Evolutionary conservation across 2,888 invertebrate species (phyloP), one percentile per base, ranked within the genome.

Genomic region (Amphipoea oculea): DNA sequence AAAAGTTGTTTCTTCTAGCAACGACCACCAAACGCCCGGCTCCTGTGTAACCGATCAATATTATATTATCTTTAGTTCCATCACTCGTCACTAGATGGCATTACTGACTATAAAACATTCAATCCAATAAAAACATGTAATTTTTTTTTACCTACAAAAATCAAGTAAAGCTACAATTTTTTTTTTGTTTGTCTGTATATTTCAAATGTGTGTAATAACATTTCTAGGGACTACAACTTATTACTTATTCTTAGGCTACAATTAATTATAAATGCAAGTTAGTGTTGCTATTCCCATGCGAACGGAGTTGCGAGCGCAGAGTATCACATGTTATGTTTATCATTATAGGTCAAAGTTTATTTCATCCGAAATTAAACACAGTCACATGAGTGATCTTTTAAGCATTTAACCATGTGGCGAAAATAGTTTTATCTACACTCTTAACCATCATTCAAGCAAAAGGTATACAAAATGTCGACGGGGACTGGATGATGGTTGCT

Each of bases 401-500:
- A 40, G 2, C 29, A 29, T 29, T 20, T 12, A 45, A 77, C 6
- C 17, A 68, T 85, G 79, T 79, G 66, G 86, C 62, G 82, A 67
- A 40, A 73, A 57, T 79, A 40, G 2, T 79, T 42, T 14, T 82
- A 54, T 70, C 48, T 70, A n/a, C 48, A 17, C 4, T 82, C 17
- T 4, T 83, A 42, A 54, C 40, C 7, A n/a, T 51, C 0, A 40
- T 62, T 66, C 69, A 83, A 36, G 65, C 73, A 29, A 83, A 78
- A 36, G 68, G 57, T 14, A 82, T 82, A 20, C 23, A 73, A 40
- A 12, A 73, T 11, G 23, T 82, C 29, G 83, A 79, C 20, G 82
- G 82, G 0, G 79, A 82, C 12, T 82, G 82, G 82, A 79, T 79
- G 54, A 54, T 83, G 73, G 82, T 83, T 11, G 83, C 82, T n/a